A percentile compares a stretch with the other conserved stretches of the same genome.
phyloP scores from a whole-genome alignment of 1,140 invertebrate species.

The Drosophila lowei region DNA sequence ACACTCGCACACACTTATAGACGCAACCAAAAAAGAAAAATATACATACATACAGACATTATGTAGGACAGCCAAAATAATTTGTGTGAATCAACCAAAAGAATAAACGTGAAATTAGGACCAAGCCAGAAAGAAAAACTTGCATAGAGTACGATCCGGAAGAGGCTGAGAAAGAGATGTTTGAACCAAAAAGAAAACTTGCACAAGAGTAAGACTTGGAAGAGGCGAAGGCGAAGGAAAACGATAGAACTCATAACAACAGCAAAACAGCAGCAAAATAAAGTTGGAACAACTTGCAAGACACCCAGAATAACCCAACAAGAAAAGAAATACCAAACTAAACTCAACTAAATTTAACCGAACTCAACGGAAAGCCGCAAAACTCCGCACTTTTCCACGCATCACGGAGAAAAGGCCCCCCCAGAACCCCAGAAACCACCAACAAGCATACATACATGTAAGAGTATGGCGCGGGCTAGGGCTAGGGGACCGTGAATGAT shows the following conservation, averaged over 20 bases:
- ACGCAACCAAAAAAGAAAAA: too few relatives aligned
- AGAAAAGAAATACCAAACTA: constrained; percentile 36
- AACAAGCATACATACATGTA: constrained; percentile 31
- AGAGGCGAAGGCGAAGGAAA: constrained; percentile 15
- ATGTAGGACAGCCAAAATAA: constrained; percentile 57
- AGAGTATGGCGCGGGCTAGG: constrained; percentile 22
- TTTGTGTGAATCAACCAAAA: constrained; percentile 57
- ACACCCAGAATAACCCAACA: constrained; percentile 32
- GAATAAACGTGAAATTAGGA: constrained; percentile 31
- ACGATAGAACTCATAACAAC: constrained; percentile 27
- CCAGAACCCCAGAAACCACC: constrained; percentile 6
- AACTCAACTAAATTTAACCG: constrained; percentile 26
- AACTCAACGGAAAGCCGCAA: constrained; percentile 39
- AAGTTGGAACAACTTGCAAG: constrained; percentile 15
- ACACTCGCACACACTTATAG: constrained; percentile 24
- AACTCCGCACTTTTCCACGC: constrained; percentile 6
- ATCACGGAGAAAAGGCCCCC: background rate
- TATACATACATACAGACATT: constrained; percentile 16
- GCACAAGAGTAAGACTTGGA: constrained; percentile 31
- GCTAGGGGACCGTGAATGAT: constrained; percentile 24
- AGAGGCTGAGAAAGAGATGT: constrained; percentile 9
- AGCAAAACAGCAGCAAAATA: constrained; percentile 18
- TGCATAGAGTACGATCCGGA: constrained; percentile 16
- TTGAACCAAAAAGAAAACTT: constrained; percentile 36
- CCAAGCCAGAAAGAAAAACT: constrained; percentile 32